phyloP scores from a whole-genome alignment of 2,113 vertebrate species.

The Psophia crepitans region DNA sequence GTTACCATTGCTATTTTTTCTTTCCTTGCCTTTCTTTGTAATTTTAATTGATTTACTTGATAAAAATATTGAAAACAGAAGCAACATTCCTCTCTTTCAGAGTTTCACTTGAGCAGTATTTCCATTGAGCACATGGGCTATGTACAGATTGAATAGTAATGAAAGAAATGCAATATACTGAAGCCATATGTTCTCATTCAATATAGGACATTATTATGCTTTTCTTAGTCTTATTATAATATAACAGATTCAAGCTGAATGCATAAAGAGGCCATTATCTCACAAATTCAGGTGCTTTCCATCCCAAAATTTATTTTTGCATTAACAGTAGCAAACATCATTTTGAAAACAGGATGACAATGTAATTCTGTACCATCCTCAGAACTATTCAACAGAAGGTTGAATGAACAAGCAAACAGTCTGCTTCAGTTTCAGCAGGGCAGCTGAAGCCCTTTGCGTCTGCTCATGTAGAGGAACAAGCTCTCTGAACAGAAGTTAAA shows the following conservation, averaged over 20 bases:
- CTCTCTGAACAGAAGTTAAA: background rate
- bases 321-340: background rate
- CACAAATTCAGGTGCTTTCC: background rate
- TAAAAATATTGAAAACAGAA: background rate
- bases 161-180: background rate
- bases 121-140: background rate
- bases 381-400: background rate
- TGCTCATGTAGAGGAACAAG: rapidly evolving
- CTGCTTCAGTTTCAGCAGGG: background rate
- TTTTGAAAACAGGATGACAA: background rate
- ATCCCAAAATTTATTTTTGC: background rate
- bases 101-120: background rate
- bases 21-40: background rate
- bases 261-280: background rate
- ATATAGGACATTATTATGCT: background rate
- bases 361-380: background rate
- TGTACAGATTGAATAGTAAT: background rate
- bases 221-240: background rate
- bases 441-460: background rate
- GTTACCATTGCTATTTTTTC: background rate
- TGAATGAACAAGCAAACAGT: background rate
- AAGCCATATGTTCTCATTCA: background rate
- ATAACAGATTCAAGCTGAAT: background rate
- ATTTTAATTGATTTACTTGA: background rate
- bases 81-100: too few relatives aligned